Evolutionary conservation across 2,113 vertebrate species (phyloP).

Genomic region (Emberiza fucata): DNA sequence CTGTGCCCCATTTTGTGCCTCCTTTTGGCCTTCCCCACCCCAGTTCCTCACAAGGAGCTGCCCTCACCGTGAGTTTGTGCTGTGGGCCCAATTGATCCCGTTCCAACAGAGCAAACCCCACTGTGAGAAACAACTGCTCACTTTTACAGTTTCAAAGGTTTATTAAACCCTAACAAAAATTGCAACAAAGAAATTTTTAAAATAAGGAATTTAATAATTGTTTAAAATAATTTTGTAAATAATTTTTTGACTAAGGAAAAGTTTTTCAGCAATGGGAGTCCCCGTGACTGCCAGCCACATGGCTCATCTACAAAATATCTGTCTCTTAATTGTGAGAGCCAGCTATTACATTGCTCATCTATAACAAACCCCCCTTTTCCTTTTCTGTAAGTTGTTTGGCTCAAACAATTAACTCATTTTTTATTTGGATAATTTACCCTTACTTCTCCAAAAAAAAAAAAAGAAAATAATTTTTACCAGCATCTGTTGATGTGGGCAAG

Average conservation of each 20-base stretch:
- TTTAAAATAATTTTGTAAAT: neutral
- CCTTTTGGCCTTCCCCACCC: neutral
- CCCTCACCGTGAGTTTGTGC: rapidly evolving
- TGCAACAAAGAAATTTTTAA: neutral
- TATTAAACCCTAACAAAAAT: neutral
- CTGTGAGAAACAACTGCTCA: neutral
- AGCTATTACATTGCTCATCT: neutral
- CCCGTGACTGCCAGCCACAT: neutral
- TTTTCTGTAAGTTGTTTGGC: neutral
- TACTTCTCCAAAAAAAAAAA: neutral
- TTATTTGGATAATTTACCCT: neutral
- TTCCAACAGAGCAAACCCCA: neutral
- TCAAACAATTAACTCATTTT: neutral
- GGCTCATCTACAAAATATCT: neutral
- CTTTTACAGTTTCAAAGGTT: neutral
- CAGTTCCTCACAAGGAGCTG: neutral
- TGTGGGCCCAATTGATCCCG: neutral
- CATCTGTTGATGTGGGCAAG: neutral
- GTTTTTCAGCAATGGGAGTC: neutral
- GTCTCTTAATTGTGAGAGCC: neutral
- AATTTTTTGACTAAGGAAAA: neutral
- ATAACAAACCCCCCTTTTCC: neutral
- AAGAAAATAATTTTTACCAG: neutral
- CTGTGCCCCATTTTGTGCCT: neutral
- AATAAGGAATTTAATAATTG: neutral